Percentiles rank a stretch among this genome's conserved stretches.
phyloP scores from a whole-genome alignment of 2,113 vertebrate genomes.

The Anoura caudifer region DNA sequence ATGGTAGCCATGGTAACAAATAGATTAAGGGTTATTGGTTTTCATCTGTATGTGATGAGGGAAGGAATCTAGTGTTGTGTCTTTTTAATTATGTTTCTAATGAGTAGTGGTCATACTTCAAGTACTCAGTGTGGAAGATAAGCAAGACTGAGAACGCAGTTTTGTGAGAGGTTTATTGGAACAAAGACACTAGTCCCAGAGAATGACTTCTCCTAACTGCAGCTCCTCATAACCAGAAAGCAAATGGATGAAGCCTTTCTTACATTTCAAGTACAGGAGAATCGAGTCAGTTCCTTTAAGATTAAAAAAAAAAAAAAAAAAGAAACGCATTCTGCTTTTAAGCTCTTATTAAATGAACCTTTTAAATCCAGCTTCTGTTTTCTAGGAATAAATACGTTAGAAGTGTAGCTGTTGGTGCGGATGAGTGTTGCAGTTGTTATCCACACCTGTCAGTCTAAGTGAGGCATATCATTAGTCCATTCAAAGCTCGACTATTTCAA shows the following conservation, averaged over 20 bases:
- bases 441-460: slow-evolving; percentile 73
- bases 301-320: background rate
- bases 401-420: slow-evolving; percentile 52
- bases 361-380: slow-evolving; percentile 32
- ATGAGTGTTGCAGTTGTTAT: slow-evolving; percentile 60
- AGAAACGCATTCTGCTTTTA: slow-evolving; percentile 24
- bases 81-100: slow-evolving; percentile 82
- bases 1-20: slow-evolving; percentile 87
- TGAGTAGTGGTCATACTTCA: slow-evolving; percentile 78
- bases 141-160: slow-evolving; percentile 59
- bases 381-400: slow-evolving; percentile 62
- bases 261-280: slow-evolving; percentile 43
- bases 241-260: slow-evolving; percentile 24
- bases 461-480: slow-evolving; percentile 68
- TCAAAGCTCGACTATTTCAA: slow-evolving; percentile 70
- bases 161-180: slow-evolving; percentile 68
- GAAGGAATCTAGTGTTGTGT: slow-evolving; percentile 76
- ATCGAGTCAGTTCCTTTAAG: slow-evolving; percentile 46
- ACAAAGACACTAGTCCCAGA: slow-evolving; percentile 69
- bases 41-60: slow-evolving; percentile 78
- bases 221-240: slow-evolving; percentile 32
- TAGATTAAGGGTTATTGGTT: slow-evolving; percentile 85
- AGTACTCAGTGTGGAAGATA: slow-evolving; percentile 56
- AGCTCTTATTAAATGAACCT: slow-evolving; percentile 36
- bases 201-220: slow-evolving; percentile 50